phyloP scores from a whole-genome alignment of 2,888 invertebrate species.

The Congeria kusceri region DNA sequence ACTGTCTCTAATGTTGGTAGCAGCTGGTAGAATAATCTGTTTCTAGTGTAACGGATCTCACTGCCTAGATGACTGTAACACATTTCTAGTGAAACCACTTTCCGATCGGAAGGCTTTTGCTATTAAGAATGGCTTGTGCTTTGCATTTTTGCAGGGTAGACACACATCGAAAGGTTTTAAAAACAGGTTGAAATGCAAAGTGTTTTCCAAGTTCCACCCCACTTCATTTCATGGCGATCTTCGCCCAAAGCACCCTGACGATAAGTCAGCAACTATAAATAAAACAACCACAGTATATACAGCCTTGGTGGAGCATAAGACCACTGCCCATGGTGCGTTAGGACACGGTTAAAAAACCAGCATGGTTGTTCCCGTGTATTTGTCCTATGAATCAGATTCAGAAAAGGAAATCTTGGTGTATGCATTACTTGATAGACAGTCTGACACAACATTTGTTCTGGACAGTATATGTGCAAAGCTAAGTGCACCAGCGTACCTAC shows the following conservation, averaged over 20 bases:
- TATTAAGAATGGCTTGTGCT: slow-evolving; percentile 57
- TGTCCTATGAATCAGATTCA: slow-evolving; percentile 53
- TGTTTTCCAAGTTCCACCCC: slow-evolving; percentile 52
- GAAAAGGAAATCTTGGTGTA: slow-evolving; percentile 60
- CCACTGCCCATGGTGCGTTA: too few relatives aligned
- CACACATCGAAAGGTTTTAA: slow-evolving; percentile 61
- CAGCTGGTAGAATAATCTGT: slow-evolving; percentile 5
- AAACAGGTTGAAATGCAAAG: slow-evolving; percentile 37
- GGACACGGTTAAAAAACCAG: neutral
- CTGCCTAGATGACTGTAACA: slow-evolving; percentile 37
- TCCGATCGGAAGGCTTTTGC: slow-evolving; percentile 51
- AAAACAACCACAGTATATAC: neutral
- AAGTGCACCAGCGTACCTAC: slow-evolving; percentile 19
- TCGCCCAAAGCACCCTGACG: too few relatives aligned
- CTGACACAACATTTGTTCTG: slow-evolving; percentile 62
- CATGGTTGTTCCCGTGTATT: slow-evolving; percentile 63
- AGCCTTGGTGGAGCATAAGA: neutral
- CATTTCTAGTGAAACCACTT: too few relatives aligned
- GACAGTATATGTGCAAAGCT: slow-evolving; percentile 33
- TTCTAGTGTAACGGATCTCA: slow-evolving; percentile 36
- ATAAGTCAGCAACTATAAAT: neutral
- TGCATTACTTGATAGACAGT: slow-evolving; percentile 66
- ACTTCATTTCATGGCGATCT: slow-evolving; percentile 62
- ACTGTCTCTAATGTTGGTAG: too few relatives aligned
- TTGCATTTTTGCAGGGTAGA: slow-evolving; percentile 60